Evolutionary conservation across 2,888 invertebrate species (phyloP), one percentile per base, ranked within the genome.

Genomic region (Cataglyphis albicans): DNA sequence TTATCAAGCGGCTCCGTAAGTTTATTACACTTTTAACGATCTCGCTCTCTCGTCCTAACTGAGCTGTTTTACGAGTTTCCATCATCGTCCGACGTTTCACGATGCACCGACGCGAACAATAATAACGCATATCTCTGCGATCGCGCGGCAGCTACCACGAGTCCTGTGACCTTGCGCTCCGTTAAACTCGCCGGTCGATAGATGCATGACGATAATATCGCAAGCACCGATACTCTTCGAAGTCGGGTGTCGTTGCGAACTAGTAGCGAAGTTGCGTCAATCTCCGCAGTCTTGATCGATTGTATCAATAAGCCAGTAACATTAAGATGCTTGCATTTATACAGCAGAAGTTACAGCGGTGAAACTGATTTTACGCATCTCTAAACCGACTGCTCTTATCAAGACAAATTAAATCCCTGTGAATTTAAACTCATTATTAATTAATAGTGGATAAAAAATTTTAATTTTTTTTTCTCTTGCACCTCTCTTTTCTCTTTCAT

Each of bases 161-260:
- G 81, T 81, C 68, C 83, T 44, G 75, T 74, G 88, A 85, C 85
- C 84, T 84, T 81, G 86, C 68, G 82, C 82, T 57, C 85, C 44
- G 64, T 83, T 85, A 86, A 81, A 88, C 82, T 65, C 52, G 61
- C 63, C 70, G 86, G 65, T 88, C 88, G 88, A 88, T 88, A 84
- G 85, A 83, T 76, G 81, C 82, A 78, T 80, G 70, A 83, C 86
- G 86, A 88, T 88, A 88, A 88, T 86, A 87, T 85, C 85, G 84
- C 73, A 84, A 81, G 80, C 84, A 73, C 84, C 85, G 85, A 85
- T 87, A 83, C 78, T 73, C 83, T 81, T 78, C 85, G 73, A 88
- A 86, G 64, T 82, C 84, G 84, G 82, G 81, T 81, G 80, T 85
- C 81, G 81, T 67, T 81, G 73, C 75, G 29, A 75, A 61, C 59